Evolutionary conservation across 1,140 invertebrate species (phyloP), one percentile per base, ranked within the genome.

Genomic region (Drosophila parvula): DNA sequence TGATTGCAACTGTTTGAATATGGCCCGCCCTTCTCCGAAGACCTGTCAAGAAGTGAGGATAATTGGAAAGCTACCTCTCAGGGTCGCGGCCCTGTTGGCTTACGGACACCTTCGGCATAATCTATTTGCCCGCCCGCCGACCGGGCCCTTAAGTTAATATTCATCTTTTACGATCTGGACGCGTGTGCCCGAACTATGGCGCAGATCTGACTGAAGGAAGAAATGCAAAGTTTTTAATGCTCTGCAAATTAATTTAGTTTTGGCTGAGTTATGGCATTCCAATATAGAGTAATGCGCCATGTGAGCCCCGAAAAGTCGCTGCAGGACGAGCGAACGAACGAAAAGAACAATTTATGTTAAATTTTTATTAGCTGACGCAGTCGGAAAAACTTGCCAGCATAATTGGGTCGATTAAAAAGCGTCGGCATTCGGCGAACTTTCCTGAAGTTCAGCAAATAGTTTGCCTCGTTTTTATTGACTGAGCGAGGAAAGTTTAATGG

Each of bases 351-450:
- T 83, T 75, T 83, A 74, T 79, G 68, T 83, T 81, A 40, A 74
- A 80, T 81, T 71, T 63, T 79, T 78, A 78, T 77, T 69, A 74
- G 76, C 73, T 61, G 64, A 67, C 68, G 69, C 69, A 67, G 76
- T 68, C 65, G n/a, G 36, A 68, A 81, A 70, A 88, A 76, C 63
- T 83, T 77, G 56, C 38, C 79, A 41, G 60, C 62, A 88, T 88
- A 88, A 86, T 86, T 86, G 79, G 83, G 59, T 82, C 76, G 83
- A 86, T 86, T 86, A 88, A 86, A 86, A 78, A 76, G 74, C 70
- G 62, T 53, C 69, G 47, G 63, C 63, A 79, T 76, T 79, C 62
- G 50, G 6, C 40, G 43, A 88, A 86, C 76, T 86, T 86, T 82
- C 32, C 57, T 18, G 18, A 79, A 86, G 63, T 86, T 79, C 27